Evolutionary conservation across 64 coral and sea anemone species (phyloP), one percentile per base, ranked within the genome.

Genomic region (Dendrophyllia cribrosa): DNA sequence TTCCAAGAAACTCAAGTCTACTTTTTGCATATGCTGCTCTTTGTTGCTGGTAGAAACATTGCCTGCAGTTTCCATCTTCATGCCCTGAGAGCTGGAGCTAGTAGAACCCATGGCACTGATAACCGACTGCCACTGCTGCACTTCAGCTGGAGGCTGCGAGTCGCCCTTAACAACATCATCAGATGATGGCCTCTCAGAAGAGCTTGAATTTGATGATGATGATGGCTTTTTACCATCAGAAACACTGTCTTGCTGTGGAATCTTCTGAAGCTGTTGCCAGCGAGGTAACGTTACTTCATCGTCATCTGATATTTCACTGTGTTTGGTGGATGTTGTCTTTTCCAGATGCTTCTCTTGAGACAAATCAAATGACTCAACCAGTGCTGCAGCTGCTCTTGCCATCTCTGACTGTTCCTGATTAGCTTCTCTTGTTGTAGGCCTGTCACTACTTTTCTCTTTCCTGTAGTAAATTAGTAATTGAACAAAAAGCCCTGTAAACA

Each of bases 271-370:
- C 23, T 67, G 64, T 17, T 91, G 89, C 89, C 89, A 91, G 16
- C 43, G 89, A 73, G 89, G 89, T 60, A 91, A 17, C 12, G 52
- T 66, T 20, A 82, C 56, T 49, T 62, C 53, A 14, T 91, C 89
- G 48, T 60, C 80, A 74, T 71, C 76, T 56, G 51, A 53, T 43
- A 49, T 45, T 14, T 71, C 68, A 9, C 17, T 73, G 4, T 59
- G 68, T 58, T 59, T 87, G 21, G 9, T 49, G 5, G 68, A 17
- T 17, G 45, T n/a, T 69, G 75, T 74, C 6, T 25, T 64, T n/a
- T 69, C 46, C 34, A 6, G 20, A 10, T 78, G 60, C 21, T 21
- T 16, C 68, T 24, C 7, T 64, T 77, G 47, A 51, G 75, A 48
- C 19, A 86, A 49, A 19, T 88, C 49, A 75, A 72, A 51, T 51